Evolutionary conservation across 2,797 vertebrate species (phyloP).

Genomic region (Squalus acanthias): DNA sequence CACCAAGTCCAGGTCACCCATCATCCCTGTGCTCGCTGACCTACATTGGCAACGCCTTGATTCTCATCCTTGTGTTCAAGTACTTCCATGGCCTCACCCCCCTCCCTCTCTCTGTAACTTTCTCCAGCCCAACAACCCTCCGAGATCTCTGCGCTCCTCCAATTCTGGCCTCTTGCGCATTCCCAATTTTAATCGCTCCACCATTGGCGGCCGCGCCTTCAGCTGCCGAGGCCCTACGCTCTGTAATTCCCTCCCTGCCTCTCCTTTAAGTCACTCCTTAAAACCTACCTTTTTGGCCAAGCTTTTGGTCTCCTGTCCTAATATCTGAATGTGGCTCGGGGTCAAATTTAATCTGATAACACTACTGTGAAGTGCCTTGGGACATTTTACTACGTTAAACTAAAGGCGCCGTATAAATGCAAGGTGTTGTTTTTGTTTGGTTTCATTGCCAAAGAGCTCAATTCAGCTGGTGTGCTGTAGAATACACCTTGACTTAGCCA

Average conservation of each 20-base stretch:
- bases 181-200: background rate
- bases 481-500: background rate
- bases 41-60: background rate
- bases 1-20: too few species aligned
- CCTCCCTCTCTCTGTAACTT: background rate
- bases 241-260: background rate
- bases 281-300: background rate
- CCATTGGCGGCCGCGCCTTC: background rate
- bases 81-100: background rate
- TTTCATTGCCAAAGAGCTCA: background rate
- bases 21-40: background rate
- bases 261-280: background rate
- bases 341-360: background rate
- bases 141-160: background rate
- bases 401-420: background rate
- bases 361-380: background rate
- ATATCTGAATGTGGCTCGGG: background rate
- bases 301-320: background rate
- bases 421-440: background rate
- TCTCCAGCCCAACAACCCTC: too few species aligned
- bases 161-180: background rate
- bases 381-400: background rate
- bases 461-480: background rate
- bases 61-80: background rate
- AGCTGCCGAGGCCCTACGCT: background rate